Evolutionary conservation across 2,797 vertebrate species (phyloP), one percentile per base, ranked within the genome.

Genomic region (Sebastes trivittatus): DNA sequence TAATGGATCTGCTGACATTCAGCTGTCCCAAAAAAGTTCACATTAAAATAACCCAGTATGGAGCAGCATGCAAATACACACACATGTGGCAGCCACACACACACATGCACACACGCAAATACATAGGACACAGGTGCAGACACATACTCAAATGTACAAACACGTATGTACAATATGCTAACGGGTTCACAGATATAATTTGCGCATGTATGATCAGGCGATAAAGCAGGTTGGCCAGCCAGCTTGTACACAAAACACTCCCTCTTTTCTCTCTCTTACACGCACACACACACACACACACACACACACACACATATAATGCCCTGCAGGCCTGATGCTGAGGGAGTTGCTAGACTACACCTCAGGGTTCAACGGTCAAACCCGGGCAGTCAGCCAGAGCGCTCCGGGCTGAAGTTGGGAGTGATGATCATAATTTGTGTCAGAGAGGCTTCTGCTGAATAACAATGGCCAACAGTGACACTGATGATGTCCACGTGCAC

Each of bases 1-100:
- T 93, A 92, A 92, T 87, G 86, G 90, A 90, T 91, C 86, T 87
- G 73, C 83, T 91, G 88, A 92, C 93, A 93, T 90, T 93, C 90
- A 94, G 69, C 81, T 80, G 89, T 88, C 82, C 87, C 64, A 70
- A 83, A 86, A 77, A 90, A 81, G 89, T 73, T 86, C 85, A 74
- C 79, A 87, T 89, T 72, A 86, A 64, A 92, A 90, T 83, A 88
- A 59, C 72, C 72, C 77, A 4, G 55, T 52, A 64, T 62, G 55
- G 56, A 64, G 75, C 32, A 69, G 66, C 32, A 69, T 61, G 68
- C 67, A 75, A 82, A 82, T 75, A 56, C 13, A 66, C 66, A 68
- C 20, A 25, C 6, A 30, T 0, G 25, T 5, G 22, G 61, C 14
- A 2, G 16, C 9, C 42, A 64, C 20, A 32, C 16, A 20, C 29